Evolutionary conservation across 2,797 vertebrate genomes (phyloP).

Genomic region (Sternarchorhynchus goeldii): DNA sequence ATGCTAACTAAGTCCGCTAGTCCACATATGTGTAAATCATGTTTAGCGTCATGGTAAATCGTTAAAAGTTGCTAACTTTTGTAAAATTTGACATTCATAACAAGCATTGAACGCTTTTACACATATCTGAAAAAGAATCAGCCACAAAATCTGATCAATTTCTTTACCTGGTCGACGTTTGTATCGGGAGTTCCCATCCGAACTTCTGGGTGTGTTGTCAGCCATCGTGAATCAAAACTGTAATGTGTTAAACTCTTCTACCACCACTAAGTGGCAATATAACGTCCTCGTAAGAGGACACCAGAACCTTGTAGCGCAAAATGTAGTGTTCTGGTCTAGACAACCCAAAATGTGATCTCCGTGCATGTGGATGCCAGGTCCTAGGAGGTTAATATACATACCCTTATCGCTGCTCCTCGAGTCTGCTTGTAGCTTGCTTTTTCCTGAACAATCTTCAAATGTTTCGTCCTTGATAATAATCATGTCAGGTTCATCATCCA

Average conservation of each 20-base stretch:
- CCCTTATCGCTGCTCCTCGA: conserved; percentile 61
- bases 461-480: conserved; percentile 76
- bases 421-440: conserved; percentile 65
- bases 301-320: not conserved
- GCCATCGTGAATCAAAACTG: no score
- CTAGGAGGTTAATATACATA: conserved; percentile 3
- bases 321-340: not conserved
- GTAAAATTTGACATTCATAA: no score
- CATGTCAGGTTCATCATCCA: conserved; percentile 71
- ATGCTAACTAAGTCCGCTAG: not conserved
- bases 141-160: not conserved
- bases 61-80: no score
- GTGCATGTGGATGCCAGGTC: no score
- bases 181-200: not conserved
- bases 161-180: not conserved
- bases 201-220: not conserved
- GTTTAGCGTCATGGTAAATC: not conserved
- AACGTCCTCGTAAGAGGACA: not conserved
- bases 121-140: not conserved
- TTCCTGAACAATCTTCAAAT: conserved; percentile 71
- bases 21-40: conserved; percentile 21
- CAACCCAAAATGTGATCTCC: conserved; percentile 1
- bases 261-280: not conserved
- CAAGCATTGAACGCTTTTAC: no score
- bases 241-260: no score